These are phyloP conservation scores for Drosophila differens DNA, from an alignment of 2,888 invertebrate genomes.

Conservation along the genomic window DNA sequence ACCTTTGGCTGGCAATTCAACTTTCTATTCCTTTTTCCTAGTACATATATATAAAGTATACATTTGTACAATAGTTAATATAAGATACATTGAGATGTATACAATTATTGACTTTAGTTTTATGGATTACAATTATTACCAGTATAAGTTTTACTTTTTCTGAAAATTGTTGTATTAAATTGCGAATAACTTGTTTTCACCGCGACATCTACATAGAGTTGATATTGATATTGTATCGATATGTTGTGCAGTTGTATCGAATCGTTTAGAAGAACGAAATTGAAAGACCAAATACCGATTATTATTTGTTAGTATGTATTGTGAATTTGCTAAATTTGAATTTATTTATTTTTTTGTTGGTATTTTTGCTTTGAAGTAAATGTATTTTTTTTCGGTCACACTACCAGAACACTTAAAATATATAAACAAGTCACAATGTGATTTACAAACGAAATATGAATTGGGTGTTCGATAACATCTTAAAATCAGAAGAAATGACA, in stretches of 20 bases:
- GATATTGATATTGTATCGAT: constrained; percentile 40
- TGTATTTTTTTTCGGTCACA: constrained; percentile 15
- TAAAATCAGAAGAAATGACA: not conserved
- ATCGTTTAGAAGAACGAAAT: not conserved
- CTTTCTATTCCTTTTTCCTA: constrained; percentile 49
- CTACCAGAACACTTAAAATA: not conserved
- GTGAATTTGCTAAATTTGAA: not conserved
- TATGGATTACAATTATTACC: constrained; percentile 6
- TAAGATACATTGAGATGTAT: not conserved
- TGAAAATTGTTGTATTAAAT: constrained; percentile 47
- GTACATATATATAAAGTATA: constrained; percentile 15
- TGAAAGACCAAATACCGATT: not conserved
- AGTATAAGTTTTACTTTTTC: constrained; percentile 38
- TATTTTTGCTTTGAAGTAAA: constrained; percentile 3
- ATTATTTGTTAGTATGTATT: not conserved
- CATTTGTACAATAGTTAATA: constrained; percentile 16
- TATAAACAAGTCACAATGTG: constrained; percentile 6
- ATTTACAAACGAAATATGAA: not conserved
- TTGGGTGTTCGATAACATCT: not conserved
- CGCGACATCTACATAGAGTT: constrained; percentile 46
- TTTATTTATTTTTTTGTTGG: not conserved
- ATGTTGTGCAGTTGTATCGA: constrained; percentile 12
- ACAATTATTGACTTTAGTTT: constrained; percentile 1
- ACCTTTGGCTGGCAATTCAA: constrained; percentile 60
- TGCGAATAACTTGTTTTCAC: constrained; percentile 61